These are phyloP conservation scores for Coelogynopora nodosa DNA, from an alignment of 2,888 invertebrate genomes.

Conservation along the genomic window DNA sequence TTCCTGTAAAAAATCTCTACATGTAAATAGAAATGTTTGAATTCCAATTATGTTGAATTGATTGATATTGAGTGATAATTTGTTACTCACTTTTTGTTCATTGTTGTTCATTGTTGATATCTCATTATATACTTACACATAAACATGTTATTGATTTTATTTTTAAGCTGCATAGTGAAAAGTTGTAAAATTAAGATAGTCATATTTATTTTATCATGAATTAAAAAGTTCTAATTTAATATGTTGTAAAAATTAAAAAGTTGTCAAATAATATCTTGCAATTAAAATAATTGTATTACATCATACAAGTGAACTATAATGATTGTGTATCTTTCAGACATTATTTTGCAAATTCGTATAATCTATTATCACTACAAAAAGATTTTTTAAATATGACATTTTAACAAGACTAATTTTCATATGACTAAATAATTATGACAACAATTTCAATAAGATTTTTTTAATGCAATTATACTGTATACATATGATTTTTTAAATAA, in stretches of 20 bases:
- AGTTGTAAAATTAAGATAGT: neutral
- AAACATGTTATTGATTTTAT: neutral
- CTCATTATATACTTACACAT: too few species aligned
- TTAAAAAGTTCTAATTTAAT: neutral
- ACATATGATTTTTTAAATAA: neutral
- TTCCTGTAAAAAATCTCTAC: too few species aligned
- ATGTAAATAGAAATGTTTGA: too few species aligned
- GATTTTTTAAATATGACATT: neutral
- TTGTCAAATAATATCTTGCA: neutral
- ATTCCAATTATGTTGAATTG: too few species aligned
- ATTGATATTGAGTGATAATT: too few species aligned
- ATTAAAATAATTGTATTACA: too few species aligned
- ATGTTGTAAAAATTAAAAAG: neutral
- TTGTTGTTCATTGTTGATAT: too few species aligned
- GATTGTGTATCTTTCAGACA: neutral
- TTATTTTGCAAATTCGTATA: neutral
- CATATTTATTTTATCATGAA: neutral
- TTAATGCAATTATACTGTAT: neutral
- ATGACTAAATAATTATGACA: neutral
- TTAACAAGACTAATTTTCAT: too few species aligned
- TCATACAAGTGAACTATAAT: neutral
- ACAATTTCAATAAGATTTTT: neutral
- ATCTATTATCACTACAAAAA: too few species aligned
- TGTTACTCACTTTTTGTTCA: too few species aligned
- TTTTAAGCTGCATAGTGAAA: neutral